Percentiles rank a stretch among this genome's conserved stretches.
Conservation (phyloP, 35 echinoderm and acorn worm species). For the Strongylocentrotus purpuratus region DNA sequence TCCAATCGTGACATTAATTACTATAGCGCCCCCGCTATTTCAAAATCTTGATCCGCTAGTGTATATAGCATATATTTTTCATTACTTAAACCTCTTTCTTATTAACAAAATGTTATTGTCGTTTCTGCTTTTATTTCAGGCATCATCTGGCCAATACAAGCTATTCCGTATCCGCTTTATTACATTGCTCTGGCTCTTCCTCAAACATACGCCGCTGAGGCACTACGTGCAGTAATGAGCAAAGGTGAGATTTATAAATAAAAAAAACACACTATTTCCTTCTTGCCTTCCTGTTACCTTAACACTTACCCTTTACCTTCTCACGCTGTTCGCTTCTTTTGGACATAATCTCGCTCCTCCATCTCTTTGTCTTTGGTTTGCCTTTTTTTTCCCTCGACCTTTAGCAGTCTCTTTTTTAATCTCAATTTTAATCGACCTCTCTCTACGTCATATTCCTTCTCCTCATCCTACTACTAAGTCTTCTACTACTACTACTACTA, state of each 20-base stretch:
- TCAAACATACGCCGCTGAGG: constrained; percentile 80
- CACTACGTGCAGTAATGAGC: constrained; percentile 54
- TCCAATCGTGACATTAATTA: neutral
- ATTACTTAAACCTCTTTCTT: neutral
- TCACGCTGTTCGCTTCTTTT: neutral
- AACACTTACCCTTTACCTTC: neutral
- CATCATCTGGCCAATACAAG: constrained; percentile 92
- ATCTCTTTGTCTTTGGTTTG: neutral
- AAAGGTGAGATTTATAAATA: constrained; percentile 79
- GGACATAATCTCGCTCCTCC: neutral
- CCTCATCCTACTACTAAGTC: no score
- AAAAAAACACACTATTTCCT: neutral
- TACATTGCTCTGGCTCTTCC: constrained; percentile 84
- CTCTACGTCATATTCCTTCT: no score
- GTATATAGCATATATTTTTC: neutral
- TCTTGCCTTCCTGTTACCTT: neutral
- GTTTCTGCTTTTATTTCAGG: constrained; percentile 56
- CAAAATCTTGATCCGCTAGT: neutral
- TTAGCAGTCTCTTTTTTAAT: neutral
- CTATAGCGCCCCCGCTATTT: neutral
- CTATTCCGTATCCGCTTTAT: constrained; percentile 71
- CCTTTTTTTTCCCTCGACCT: neutral
- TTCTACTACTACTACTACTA: no score
- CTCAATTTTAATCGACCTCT: neutral
- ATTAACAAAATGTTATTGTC: neutral